Percentiles rank a stretch among this genome's conserved stretches.
Evolutionary conservation across 2,113 vertebrate species (phyloP).

Genomic region (Microcebus tavaratra): DNA sequence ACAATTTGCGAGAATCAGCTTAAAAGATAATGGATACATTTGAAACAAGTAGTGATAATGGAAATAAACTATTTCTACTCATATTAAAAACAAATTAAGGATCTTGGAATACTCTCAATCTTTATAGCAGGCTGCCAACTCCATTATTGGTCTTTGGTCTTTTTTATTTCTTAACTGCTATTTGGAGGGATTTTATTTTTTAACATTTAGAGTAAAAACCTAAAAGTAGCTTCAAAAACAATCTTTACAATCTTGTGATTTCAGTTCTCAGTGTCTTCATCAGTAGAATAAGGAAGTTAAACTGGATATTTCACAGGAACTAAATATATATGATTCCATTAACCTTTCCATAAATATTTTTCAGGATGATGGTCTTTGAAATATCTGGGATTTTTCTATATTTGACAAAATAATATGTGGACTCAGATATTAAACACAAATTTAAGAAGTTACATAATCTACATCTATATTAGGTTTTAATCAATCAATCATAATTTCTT

Average conservation of each 20-base stretch:
- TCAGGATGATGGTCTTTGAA: neutral
- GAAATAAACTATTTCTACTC: constrained; percentile 52
- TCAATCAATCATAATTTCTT: neutral
- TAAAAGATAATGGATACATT: neutral
- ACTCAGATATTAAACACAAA: neutral
- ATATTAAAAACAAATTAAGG: constrained; percentile 14
- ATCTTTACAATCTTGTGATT: neutral
- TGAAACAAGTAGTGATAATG: neutral
- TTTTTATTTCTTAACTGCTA: constrained; percentile 3
- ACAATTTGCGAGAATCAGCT: constrained; percentile 40
- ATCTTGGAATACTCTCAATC: neutral
- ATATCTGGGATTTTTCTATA: neutral
- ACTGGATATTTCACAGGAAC: neutral
- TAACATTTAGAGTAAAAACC: neutral
- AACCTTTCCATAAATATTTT: constrained; percentile 7
- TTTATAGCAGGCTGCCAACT: constrained; percentile 11
- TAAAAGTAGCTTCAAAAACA: neutral
- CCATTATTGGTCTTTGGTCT: neutral
- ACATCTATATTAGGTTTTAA: neutral
- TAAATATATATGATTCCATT: neutral
- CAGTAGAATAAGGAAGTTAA: neutral
- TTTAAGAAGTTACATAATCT: neutral
- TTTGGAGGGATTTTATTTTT: constrained; percentile 18
- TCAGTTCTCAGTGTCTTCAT: neutral
- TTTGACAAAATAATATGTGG: neutral